Percentiles rank a stretch among this genome's conserved stretches.
phyloP scores from a whole-genome alignment of 2,888 invertebrate species.

The Bembecia ichneumoniformis region DNA sequence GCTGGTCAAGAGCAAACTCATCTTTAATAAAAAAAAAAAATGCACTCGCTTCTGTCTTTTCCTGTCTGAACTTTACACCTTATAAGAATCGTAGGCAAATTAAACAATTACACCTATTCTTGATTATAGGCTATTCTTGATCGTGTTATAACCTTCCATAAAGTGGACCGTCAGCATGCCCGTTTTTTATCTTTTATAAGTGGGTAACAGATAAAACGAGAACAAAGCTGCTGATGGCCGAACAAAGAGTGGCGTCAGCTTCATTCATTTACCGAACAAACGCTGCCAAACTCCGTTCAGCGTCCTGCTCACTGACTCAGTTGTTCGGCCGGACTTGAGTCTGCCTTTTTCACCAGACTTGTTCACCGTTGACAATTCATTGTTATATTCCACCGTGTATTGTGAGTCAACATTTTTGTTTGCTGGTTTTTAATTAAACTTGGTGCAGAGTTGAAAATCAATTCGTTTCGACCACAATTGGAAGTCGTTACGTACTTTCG shows the following conservation, averaged over 20 bases:
- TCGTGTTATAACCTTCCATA: no score
- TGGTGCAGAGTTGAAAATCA: neutral
- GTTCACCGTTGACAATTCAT: neutral
- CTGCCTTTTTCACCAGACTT: neutral
- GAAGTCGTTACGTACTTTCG: neutral
- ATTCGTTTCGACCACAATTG: neutral
- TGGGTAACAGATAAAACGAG: no score
- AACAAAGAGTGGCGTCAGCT: neutral
- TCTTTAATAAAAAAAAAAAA: no score
- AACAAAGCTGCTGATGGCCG: neutral
- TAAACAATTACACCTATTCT: no score
- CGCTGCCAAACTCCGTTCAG: neutral
- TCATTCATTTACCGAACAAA: neutral
- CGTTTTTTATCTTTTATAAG: no score
- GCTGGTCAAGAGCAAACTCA: no score
- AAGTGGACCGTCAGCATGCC: no score
- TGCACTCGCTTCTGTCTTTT: no score
- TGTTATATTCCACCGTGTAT: neutral
- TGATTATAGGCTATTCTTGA: no score
- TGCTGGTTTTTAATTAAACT: neutral
- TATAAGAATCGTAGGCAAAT: no score
- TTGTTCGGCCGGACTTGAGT: neutral
- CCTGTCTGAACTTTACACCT: no score
- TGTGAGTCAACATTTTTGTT: no score
- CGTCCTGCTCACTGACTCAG: neutral